Percentiles rank a stretch among this genome's conserved stretches.
phyloP scores from a whole-genome alignment of 2,113 vertebrate species.

The Sorex fumeus region DNA sequence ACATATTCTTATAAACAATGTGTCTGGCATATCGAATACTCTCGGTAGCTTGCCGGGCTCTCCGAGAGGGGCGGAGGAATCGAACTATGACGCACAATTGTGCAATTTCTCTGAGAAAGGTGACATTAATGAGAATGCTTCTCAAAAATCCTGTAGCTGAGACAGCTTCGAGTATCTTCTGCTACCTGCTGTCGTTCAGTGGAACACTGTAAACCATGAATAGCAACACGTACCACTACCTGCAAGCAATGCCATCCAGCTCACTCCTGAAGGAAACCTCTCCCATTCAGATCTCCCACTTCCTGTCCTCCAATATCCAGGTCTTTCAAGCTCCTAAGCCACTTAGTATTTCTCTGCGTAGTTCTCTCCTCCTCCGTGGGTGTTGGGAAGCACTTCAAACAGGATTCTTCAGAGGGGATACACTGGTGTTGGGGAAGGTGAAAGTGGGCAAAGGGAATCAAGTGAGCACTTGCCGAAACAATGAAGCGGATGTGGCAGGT shows the following conservation, averaged over 20 bases:
- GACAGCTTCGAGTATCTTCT: constrained; percentile 68
- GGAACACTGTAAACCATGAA: constrained; percentile 28
- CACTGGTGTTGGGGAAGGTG: not conserved
- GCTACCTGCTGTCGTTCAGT: constrained; percentile 59
- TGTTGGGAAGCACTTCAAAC: constrained; percentile 77
- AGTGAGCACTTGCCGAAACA: constrained; percentile 59
- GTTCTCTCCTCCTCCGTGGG: constrained; percentile 69
- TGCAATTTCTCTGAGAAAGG: constrained; percentile 76
- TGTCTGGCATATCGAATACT: too few relatives aligned
- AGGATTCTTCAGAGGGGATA: not conserved
- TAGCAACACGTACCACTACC: constrained; percentile 70
- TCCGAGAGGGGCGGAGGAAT: too few relatives aligned
- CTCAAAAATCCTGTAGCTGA: constrained; percentile 43
- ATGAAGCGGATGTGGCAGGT: not conserved
- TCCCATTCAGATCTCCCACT: constrained; percentile 74
- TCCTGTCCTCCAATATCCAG: constrained; percentile 81
- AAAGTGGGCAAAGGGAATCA: constrained; percentile 57
- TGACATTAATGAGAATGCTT: constrained; percentile 34
- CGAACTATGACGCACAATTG: constrained; percentile 66
- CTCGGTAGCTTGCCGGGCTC: too few relatives aligned
- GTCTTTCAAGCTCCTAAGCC: constrained; percentile 69
- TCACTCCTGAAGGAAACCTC: constrained; percentile 71
- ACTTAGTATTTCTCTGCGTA: constrained; percentile 62
- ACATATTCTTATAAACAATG: constrained; percentile 49
- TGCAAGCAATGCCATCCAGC: constrained; percentile 76